Percentiles rank a stretch among this genome's conserved stretches.
Evolutionary conservation across 2,888 invertebrate genomes (phyloP).

Genomic region (Phaonia tiefii): DNA sequence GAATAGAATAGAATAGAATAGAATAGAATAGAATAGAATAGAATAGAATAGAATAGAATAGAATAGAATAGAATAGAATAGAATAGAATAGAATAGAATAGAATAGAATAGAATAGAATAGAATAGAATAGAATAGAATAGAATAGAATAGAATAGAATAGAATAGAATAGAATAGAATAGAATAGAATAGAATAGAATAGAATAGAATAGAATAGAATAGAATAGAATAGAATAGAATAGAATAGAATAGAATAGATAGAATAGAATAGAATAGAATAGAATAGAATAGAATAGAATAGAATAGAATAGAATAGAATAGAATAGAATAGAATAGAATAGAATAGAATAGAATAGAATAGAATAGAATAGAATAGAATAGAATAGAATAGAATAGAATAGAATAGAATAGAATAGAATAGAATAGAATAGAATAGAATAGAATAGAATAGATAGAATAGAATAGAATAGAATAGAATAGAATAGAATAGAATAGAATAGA

Average conservation of each 20-base stretch:
- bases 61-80: too few relatives aligned
- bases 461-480: constrained; percentile 50
- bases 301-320: constrained; percentile 38
- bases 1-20: too few relatives aligned
- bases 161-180: constrained; percentile 37
- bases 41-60: too few relatives aligned
- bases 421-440: too few relatives aligned
- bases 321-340: constrained; percentile 41
- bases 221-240: too few relatives aligned
- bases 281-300: constrained; percentile 38
- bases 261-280: constrained; percentile 37
- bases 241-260: too few relatives aligned
- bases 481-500: constrained; percentile 48
- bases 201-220: constrained; percentile 38
- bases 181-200: too few relatives aligned
- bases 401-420: constrained; percentile 49
- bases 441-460: too few relatives aligned
- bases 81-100: too few relatives aligned
- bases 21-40: too few relatives aligned
- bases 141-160: constrained; percentile 25
- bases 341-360: constrained; percentile 42
- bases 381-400: constrained; percentile 51
- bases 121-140: constrained; percentile 1
- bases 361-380: constrained; percentile 42
- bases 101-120: too few relatives aligned